Evolutionary conservation across 2,797 vertebrate genomes (phyloP), one percentile per base, ranked within the genome.

Genomic region (Spinibarbus caldwelli): DNA sequence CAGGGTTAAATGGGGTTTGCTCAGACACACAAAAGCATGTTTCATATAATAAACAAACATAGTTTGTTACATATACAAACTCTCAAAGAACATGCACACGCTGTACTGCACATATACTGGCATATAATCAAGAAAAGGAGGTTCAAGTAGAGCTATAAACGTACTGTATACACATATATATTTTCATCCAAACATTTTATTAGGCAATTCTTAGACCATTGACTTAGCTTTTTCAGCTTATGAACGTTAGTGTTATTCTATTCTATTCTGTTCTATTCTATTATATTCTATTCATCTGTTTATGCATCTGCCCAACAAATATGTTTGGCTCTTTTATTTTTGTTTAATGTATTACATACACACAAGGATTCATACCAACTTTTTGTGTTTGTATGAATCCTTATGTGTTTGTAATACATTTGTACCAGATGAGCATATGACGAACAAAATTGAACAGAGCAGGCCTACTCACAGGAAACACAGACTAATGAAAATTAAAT

Each of bases 1-100:
- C 6, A 10, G 34, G 64, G 64, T 78, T 54, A 66, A 54, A 68
- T 57, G 12, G 19, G 26, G 26, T 84, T 84, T 52, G 34, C 34
- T 54, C 49, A 41, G 34, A 17, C 34, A 43, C 34, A 78, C 45
- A 54, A 83, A 75, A 29, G 45, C 29, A 68, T 57, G 64, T 57
- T 78, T 23, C 82, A n/a, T 34, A 54, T 43, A 57, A 62, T 67
- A 84, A 76, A 84, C 59, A 84, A 77, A 76, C 45, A 84, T 38
- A 52, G 72, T 77, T 84, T 83, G 57, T 76, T n/a, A n/a, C n/a
- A 21, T 76, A 49, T 76, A 76, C 43, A 82, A 82, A 73, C 68
- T 43, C 17, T 59, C 34, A 67, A 47, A 67, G 26, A 26, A 66
- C n/a, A 47, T 36, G 41, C 19, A 75, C 71, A 64, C 34, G 38